Evolutionary conservation across 2,888 invertebrate species (phyloP).

Genomic region (Protophormia terraenovae): DNA sequence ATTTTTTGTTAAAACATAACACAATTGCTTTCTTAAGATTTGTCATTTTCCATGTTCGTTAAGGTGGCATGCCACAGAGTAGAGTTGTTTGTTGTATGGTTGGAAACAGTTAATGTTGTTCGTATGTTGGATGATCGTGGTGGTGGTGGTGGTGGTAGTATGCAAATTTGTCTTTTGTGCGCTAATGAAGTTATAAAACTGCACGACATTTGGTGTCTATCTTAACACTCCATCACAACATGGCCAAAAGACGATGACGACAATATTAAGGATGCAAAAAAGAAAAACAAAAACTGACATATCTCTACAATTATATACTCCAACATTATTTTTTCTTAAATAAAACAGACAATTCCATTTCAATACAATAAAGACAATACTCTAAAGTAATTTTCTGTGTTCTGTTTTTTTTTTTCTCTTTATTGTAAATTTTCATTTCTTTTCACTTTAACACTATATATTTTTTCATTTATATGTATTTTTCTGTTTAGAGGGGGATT

Average conservation of each 20-base stretch:
- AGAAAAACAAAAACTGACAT: background rate
- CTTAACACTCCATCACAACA: constrained; percentile 66
- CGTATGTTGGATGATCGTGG: background rate
- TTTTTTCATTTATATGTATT: background rate
- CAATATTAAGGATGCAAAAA: constrained; percentile 59
- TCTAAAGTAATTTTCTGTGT: constrained; percentile 58
- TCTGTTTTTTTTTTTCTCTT: constrained; percentile 22
- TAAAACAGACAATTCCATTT: constrained; percentile 34
- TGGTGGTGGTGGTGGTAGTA: constrained; percentile 51
- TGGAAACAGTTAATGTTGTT: background rate
- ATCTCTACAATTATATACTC: background rate
- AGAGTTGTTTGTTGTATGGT: constrained; percentile 9
- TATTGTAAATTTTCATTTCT: constrained; percentile 29
- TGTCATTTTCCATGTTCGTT: constrained; percentile 55
- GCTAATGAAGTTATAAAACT: constrained; percentile 81
- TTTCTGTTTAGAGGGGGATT: background rate
- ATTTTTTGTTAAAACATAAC: constrained; percentile 16
- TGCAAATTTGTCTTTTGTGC: constrained; percentile 71
- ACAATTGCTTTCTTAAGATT: constrained; percentile 30
- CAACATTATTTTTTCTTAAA: background rate
- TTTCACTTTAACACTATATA: constrained; percentile 59
- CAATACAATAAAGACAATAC: constrained; percentile 33
- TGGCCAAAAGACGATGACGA: constrained; percentile 46
- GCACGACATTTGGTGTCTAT: constrained; percentile 77
- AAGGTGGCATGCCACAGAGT: constrained; percentile 58